Conservation (phyloP, 2,888 invertebrate species). For the Chrysodeixis includens region DNA sequence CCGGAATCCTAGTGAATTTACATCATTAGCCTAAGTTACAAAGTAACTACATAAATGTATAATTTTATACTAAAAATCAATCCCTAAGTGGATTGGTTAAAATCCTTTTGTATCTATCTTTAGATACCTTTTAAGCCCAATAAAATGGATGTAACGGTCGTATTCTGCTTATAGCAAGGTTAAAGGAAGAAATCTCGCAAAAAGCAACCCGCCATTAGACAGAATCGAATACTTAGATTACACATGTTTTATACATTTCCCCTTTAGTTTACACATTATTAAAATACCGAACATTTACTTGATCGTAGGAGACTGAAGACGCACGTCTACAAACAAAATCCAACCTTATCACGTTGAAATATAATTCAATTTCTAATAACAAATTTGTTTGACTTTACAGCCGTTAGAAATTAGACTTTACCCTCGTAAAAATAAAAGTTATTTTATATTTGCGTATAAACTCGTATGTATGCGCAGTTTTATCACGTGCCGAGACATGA, state of each 20-base stretch:
- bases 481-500: constrained; percentile 57
- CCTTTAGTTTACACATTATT: constrained; percentile 64
- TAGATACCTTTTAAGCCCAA: constrained; percentile 11
- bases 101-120: neutral
- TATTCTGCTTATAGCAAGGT: constrained; percentile 20
- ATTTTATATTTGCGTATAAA: constrained; percentile 21
- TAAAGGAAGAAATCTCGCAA: constrained; percentile 40
- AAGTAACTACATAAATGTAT: too few species aligned
- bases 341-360: neutral
- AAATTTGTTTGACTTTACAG: neutral
- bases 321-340: constrained; percentile 12
- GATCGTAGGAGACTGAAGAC: constrained; percentile 26
- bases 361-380: constrained; percentile 26
- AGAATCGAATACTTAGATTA: constrained; percentile 48
- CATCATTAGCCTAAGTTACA: too few species aligned
- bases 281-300: constrained; percentile 61
- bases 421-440: constrained; percentile 8
- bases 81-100: neutral
- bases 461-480: constrained; percentile 36
- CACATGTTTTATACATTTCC: constrained; percentile 59
- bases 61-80: neutral
- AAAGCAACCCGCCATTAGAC: constrained; percentile 44
- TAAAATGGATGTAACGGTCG: constrained; percentile 37
- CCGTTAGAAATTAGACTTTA: constrained; percentile 35
- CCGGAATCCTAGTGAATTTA: too few species aligned